Base-by-base conservation (phyloP, 2,113 vertebrate genomes). In the Stercorarius parasiticus region DNA sequence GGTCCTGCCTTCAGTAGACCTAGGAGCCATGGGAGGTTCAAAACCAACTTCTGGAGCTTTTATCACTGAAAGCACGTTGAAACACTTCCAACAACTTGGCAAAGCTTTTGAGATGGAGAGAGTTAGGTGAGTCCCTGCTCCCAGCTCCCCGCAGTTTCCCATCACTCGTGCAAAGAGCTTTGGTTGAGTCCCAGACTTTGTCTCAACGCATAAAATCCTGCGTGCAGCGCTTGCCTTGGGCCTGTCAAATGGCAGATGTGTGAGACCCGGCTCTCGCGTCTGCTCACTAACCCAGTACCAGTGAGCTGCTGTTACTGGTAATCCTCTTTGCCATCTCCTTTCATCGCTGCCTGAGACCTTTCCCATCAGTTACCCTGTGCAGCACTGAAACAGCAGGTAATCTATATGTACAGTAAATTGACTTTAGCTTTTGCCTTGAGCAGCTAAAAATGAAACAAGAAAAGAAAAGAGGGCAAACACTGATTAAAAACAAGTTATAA, bases 401-500 rank as follows among this genome's bases (percentile, higher is more conserved):
- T 93, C 91, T 92, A 20, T 83, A 56, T 36, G 65, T 76, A 89
- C 95, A 92, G 89, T 62, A 89, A 85, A 94, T 67, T 74, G 85
- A 90, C 95, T 90, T 77, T 22, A 64, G 65, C 85, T 85, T 82
- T 82, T 58, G 80, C 91, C 85, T 88, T 65, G 69, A 96, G 93
- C 91, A 71, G 61, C 82, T 87, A 38, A 65, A 78, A 74, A 86
- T 82, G 91, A 95, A 95, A 88, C 69, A 61, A 86, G 91, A 49
- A 66, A 58, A 90, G 78, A 42, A 67, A 77, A 94, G 84, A 91
- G 74, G 71, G 79, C 47, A 90, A 76, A 86, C 30, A 30, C 55
- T 94, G 94, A 94, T 95, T 85, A 88, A 93, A 97, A 96, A 59
- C 76, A 67, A 69, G 47, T 81, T 62, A 50, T 86, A 64, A 93